Conservation (phyloP, 2,113 vertebrate species). For the Zosterops lateralis region DNA sequence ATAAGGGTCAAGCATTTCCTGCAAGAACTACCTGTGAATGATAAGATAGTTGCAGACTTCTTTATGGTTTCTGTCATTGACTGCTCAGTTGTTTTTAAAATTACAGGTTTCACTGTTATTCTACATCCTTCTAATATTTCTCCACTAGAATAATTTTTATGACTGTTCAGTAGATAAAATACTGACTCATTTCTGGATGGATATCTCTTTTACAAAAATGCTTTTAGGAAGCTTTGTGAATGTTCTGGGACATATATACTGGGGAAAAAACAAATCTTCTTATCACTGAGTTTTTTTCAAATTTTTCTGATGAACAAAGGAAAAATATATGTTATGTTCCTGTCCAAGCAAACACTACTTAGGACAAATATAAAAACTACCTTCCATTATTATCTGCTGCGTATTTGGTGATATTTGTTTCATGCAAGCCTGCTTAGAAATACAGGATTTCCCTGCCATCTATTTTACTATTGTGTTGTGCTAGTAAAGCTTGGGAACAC, state of each 20-base stretch:
- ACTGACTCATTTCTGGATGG: background rate
- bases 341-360: background rate
- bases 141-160: background rate
- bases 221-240: background rate
- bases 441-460: background rate
- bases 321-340: background rate
- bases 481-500: background rate
- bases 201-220: background rate
- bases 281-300: background rate
- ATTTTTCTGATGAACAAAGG: background rate
- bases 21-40: background rate
- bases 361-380: background rate
- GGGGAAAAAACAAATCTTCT: background rate
- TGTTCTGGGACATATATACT: background rate
- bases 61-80: background rate
- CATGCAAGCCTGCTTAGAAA: background rate
- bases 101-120: background rate
- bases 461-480: background rate
- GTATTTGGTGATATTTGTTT: background rate
- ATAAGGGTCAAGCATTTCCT: background rate
- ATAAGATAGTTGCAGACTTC: background rate
- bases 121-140: background rate
- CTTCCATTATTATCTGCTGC: background rate
- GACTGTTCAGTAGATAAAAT: background rate
- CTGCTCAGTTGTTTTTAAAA: background rate